These are phyloP conservation scores for Orcinus orca DNA, from an alignment of 2,113 vertebrate species.

Conservation along the genomic window DNA sequence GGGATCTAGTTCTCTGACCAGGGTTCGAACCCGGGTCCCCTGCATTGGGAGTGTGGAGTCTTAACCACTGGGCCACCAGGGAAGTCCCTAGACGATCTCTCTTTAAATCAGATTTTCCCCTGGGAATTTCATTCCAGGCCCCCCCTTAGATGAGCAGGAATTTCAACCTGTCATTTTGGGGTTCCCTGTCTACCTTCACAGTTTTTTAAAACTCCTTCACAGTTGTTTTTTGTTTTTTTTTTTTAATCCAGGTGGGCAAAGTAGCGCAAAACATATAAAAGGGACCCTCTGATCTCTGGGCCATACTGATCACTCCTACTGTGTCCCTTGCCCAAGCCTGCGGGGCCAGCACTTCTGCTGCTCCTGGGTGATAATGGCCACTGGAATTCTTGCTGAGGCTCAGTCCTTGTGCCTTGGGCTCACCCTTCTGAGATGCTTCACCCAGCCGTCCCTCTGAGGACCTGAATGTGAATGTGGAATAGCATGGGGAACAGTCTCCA, in stretches of 20 bases:
- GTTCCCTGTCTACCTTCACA: neutral
- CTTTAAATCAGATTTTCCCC: neutral
- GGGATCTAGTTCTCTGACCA: too few relatives aligned
- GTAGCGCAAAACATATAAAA: neutral
- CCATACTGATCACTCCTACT: neutral
- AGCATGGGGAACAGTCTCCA: too few relatives aligned
- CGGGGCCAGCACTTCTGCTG: neutral
- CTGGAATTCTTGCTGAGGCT: too few relatives aligned
- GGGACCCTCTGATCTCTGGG: neutral
- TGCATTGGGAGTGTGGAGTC: too few relatives aligned
- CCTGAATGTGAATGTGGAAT: too few relatives aligned
- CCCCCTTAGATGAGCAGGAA: neutral
- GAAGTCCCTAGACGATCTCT: neutral
- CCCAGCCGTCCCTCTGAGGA: too few relatives aligned
- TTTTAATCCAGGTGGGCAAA: neutral
- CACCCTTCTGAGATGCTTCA: too few relatives aligned
- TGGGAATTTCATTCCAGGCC: neutral
- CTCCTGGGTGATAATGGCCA: neutral
- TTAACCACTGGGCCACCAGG: too few relatives aligned
- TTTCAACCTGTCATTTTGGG: neutral
- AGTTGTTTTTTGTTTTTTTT: too few relatives aligned
- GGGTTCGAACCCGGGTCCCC: too few relatives aligned
- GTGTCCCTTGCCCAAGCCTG: neutral
- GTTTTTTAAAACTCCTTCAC: neutral
- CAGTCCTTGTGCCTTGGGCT: too few relatives aligned